Evolutionary conservation across 2,888 invertebrate genomes (phyloP).

Genomic region (Ametastegia equiseti): DNA sequence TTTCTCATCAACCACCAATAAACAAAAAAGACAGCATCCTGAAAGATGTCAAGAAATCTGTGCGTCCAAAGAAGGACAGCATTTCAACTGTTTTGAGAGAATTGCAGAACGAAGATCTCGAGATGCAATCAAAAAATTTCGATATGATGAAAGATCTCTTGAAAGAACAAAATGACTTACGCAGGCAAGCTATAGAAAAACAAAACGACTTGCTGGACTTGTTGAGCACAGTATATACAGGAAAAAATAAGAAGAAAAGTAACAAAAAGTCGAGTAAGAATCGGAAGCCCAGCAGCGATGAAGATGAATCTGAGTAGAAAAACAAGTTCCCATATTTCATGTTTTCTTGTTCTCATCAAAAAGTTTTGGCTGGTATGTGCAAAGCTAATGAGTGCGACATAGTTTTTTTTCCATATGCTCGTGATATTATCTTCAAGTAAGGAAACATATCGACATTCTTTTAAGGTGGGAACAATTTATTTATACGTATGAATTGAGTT

Average conservation of each 20-base stretch:
- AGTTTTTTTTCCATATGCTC: too few species aligned
- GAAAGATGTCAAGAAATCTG: background rate
- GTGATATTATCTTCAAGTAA: too few species aligned
- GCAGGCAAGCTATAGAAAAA: background rate
- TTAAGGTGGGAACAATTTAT: too few species aligned
- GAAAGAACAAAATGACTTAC: background rate
- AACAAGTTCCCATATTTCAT: background rate
- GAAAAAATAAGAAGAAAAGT: background rate
- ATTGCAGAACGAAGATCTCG: background rate
- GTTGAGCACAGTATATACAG: background rate
- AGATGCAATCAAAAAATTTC: constrained; percentile 6
- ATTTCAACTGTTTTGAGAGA: background rate
- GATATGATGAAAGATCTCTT: background rate
- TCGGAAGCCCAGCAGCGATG: background rate
- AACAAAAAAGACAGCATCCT: background rate
- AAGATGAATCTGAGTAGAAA: background rate
- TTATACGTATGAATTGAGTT: too few species aligned
- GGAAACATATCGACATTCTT: too few species aligned
- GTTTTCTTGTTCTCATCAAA: too few species aligned
- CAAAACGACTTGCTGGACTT: background rate
- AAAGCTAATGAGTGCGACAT: too few species aligned
- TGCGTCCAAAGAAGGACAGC: background rate
- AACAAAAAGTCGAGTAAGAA: background rate
- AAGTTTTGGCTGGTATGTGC: too few species aligned
- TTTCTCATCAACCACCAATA: background rate